Conservation (phyloP, 2,113 vertebrate species). For the Tragelaphus strepsiceros region DNA sequence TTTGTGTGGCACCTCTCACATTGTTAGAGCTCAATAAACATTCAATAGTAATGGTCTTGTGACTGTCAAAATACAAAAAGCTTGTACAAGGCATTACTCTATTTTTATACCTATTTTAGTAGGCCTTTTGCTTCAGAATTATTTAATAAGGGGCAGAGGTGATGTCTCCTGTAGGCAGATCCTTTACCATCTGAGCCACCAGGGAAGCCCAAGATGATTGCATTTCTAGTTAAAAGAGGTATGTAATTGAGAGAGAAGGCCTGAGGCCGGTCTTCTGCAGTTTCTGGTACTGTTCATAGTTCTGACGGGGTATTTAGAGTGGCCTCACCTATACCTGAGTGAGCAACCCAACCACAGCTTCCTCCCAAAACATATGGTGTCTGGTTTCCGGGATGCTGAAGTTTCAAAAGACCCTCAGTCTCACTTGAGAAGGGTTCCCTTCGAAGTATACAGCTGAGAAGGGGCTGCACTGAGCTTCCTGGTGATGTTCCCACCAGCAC, state of each 20-base stretch:
- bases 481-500: neutral
- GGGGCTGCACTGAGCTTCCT: neutral
- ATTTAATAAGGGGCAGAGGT: neutral
- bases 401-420: neutral
- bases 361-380: neutral
- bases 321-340: neutral
- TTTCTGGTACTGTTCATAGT: neutral
- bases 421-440: neutral
- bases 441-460: neutral
- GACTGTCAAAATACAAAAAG: conserved; percentile 28
- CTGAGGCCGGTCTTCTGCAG: neutral
- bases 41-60: conserved; percentile 51
- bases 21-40: conserved; percentile 62
- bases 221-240: neutral
- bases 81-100: neutral
- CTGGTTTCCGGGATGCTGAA: neutral
- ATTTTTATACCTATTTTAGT: neutral
- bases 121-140: neutral
- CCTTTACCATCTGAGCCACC: neutral
- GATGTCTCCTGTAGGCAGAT: neutral
- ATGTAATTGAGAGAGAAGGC: neutral
- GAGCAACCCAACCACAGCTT: neutral
- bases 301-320: neutral
- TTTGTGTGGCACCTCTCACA: conserved; percentile 35
- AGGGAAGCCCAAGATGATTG: neutral